phyloP scores from a whole-genome alignment of 1,140 invertebrate species.

The Aphis gossypii region DNA sequence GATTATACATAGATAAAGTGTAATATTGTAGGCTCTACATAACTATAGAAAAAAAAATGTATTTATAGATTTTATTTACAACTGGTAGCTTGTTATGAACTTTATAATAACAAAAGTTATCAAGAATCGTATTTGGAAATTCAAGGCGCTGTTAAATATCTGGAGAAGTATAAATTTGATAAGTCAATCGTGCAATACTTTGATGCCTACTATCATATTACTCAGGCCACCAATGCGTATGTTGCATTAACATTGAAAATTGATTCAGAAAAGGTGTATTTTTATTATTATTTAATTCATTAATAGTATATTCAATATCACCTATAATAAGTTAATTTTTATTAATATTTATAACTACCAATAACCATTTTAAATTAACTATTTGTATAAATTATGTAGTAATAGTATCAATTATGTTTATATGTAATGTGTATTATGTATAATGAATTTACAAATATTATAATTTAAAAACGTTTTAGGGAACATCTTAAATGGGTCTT shows the following conservation, averaged over 20 bases:
- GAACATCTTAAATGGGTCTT: too few relatives aligned
- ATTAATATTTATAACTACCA: too few relatives aligned
- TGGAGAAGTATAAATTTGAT: background rate
- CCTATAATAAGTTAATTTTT: too few relatives aligned
- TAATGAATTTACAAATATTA: too few relatives aligned
- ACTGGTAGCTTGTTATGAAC: background rate
- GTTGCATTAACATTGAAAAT: constrained; percentile 16
- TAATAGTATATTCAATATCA: too few relatives aligned
- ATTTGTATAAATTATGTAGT: too few relatives aligned
- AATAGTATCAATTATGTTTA: too few relatives aligned
- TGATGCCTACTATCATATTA: background rate
- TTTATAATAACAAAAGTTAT: background rate
- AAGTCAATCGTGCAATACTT: background rate
- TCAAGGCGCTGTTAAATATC: background rate
- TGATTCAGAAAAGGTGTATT: constrained; percentile 17
- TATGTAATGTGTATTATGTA: too few relatives aligned
- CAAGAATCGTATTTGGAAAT: constrained; percentile 6
- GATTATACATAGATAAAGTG: too few relatives aligned
- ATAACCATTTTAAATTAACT: too few relatives aligned
- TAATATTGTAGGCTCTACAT: background rate
- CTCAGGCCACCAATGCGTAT: background rate
- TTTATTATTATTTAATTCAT: background rate
- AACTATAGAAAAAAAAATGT: too few relatives aligned
- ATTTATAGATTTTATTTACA: constrained; percentile 30
- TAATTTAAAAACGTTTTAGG: too few relatives aligned